Evolutionary conservation across 2,797 vertebrate genomes (phyloP), one percentile per base, ranked within the genome.

Genomic region (Ctenochaetus hawaiiensis): DNA sequence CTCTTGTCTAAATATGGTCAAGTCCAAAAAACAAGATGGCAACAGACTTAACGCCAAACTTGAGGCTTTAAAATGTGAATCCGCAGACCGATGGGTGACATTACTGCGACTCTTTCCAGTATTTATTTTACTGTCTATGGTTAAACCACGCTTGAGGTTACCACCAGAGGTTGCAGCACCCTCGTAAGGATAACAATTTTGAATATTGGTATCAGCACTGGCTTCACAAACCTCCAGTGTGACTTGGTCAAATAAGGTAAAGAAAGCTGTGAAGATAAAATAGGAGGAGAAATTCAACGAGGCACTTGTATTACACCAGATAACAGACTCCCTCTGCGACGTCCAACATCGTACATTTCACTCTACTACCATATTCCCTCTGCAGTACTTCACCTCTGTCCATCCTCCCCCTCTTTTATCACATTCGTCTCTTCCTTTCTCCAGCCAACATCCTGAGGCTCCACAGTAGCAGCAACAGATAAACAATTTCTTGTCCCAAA

Each of bases 291-390:
- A 75, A 68, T 59, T 57, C 34, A 67, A 37, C 20, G 37, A 77
- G 78, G 61, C 22, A 54, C 77, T 72, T 62, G 70, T 65, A 10
- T 60, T 61, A 69, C 47, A 65, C 41, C 61, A 78, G 82, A 87
- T 86, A 90, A 87, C 41, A 65, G 62, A 86, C 72, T 81, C 77
- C 68, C 75, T 71, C 78, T 20, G 62, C 26, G 16, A 80, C 17
- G 45, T 75, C 68, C 77, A 72, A 58, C 39, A 47, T 52, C 9
- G 16, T 62, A 52, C 53, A 77, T 62, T 67, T 78, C 34, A 51
- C 75, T 72, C 59, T 20, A n/a, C 58, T n/a, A 67, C 79, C 78
- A 83, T 48, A 75, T 45, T 69, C 43, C 20, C 20, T 48, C 58
- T 51, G 58, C 56, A 30, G 30, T 45, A n/a, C 57, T 64, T 68